Evolutionary conservation across 2,888 invertebrate genomes (phyloP), one percentile per base, ranked within the genome.

Genomic region (Microplitis manilae): DNA sequence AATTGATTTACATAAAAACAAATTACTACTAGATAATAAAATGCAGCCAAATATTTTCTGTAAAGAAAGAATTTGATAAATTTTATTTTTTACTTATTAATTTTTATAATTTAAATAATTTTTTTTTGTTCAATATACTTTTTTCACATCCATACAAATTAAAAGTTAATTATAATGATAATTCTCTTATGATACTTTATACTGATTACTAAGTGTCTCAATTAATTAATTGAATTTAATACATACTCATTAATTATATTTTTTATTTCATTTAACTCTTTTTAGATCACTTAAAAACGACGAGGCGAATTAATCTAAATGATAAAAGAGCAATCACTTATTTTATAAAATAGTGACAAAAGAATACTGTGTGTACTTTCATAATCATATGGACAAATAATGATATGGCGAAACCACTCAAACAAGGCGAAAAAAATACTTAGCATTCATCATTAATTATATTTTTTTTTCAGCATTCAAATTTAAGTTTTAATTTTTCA

Each of bases 1-100:
- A 84, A 68, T 50, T 50, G 50, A 79, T 80, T 82, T 39, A 71
- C 38, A 71, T 76, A 79, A 73, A 75, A 80, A 41, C 68, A 17
- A 64, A 77, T 79, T 77, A 76, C 76, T 78, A 69, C 79, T 80
- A 72, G 74, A 30, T 30, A 77, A 75, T 75, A 72, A 69, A 74
- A 70, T 69, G 60, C 30, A 30, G 30, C 30, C 59, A 77, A 78
- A 80, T 76, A 76, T 75, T 40, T 68, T 41, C 9, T 15, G 40
- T 20, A 20, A 15, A 17, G 5, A 41, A 50, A 50, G 13, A 50
- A 30, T 30, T 30, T 30, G 0, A 30, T 30, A 30, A 30, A 30
- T 2, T 30, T 30, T 30, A 30, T 30, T 30, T 30, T 30, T 30
- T 50, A 13, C 0, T 50, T 13, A 13, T 50, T 50, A 9, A 9